Percentiles rank a stretch among this genome's conserved stretches.
Conservation (phyloP, 2,797 vertebrate species). For the Aeoliscus strigatus region DNA sequence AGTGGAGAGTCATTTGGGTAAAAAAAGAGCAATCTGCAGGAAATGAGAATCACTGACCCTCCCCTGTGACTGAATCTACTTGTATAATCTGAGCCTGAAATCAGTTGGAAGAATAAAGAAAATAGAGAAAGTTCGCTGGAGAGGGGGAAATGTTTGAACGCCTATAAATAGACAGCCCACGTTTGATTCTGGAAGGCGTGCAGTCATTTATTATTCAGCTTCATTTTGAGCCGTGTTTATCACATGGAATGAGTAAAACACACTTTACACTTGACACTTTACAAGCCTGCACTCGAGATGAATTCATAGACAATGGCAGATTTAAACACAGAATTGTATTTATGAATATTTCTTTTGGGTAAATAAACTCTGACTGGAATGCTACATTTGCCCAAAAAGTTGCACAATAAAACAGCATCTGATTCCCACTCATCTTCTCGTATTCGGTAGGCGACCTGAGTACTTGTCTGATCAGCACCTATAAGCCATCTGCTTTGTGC, state of each 20-base stretch:
- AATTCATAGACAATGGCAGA: conserved; percentile 10
- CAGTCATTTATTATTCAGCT: conserved; percentile 61
- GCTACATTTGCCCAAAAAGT: no score
- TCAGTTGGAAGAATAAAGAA: conserved; percentile 59
- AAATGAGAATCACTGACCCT: conserved; percentile 68
- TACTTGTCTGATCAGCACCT: conserved; percentile 36
- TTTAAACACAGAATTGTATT: conserved; percentile 7
- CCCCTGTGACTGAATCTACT: conserved; percentile 61
- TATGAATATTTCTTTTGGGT: conserved; percentile 1
- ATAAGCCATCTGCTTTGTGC: conserved; percentile 30
- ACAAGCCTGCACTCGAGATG: conserved; percentile 10
- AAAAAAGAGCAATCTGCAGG: conserved; percentile 63
- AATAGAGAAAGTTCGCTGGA: conserved; percentile 57
- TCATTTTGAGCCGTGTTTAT: conserved; percentile 51
- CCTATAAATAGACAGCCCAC: conserved; percentile 61
- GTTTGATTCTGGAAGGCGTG: conserved; percentile 56
- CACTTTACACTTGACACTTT: conserved; percentile 13
- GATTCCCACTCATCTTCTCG: conserved; percentile 15
- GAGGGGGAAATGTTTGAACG: conserved; percentile 55
- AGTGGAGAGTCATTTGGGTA: conserved; percentile 61
- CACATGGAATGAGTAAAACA: conserved; percentile 28
- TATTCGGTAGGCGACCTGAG: conserved; percentile 14
- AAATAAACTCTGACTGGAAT: conserved; percentile 9
- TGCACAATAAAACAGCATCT: no score
- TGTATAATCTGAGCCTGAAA: conserved; percentile 65